Base-by-base conservation (phyloP, 1,140 invertebrate genomes). In the Hesperophylax magnus region DNA sequence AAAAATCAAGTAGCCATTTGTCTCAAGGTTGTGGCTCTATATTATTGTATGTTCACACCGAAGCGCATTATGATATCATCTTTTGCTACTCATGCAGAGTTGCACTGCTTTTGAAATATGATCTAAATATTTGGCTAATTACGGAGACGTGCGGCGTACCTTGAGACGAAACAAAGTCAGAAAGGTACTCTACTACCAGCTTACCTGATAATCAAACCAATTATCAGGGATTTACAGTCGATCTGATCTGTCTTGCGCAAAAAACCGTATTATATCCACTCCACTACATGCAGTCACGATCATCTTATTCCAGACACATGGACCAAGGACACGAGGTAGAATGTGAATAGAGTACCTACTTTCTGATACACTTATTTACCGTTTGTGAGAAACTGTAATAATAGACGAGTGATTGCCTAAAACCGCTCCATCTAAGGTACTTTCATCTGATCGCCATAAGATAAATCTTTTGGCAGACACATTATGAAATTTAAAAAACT, bases 161-260 rank as follows among this genome's bases (percentile, higher is more conserved):
- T 76, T 39, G 24, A 31, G 56, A 58, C 60, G 54, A 60, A 60
- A 9, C 9, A 72, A 9, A 67, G 11, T 53, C 71, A 74, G 71
- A 24, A n/a, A 20, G 54, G 6, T 61, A 9, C 15, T 60, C 7
- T 39, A 47, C 39, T 47, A 47, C 39, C 39, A 47, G 11, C 39
- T 39, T 39, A 61, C 58, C 60, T 77, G 76, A 27, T 77, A 77
- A 77, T 77, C 60, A 77, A 65, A 58, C 15, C 39, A 17, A 65
- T 77, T 53, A 47, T 52, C 27, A 76, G 76, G 76, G 67, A 77
- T 77, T 34, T 77, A 47, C 27, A 20, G 20, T 65, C 61, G 34
- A 34, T 34, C 52, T 14, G 34, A 34, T 34, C 52, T 14, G 47
- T 53, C 76, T 77, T 77, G 39, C 76, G 39, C 76, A 65, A 77